Base-by-base conservation (phyloP, 2,797 vertebrate genomes). In the Lindbergichthys nudifrons region DNA sequence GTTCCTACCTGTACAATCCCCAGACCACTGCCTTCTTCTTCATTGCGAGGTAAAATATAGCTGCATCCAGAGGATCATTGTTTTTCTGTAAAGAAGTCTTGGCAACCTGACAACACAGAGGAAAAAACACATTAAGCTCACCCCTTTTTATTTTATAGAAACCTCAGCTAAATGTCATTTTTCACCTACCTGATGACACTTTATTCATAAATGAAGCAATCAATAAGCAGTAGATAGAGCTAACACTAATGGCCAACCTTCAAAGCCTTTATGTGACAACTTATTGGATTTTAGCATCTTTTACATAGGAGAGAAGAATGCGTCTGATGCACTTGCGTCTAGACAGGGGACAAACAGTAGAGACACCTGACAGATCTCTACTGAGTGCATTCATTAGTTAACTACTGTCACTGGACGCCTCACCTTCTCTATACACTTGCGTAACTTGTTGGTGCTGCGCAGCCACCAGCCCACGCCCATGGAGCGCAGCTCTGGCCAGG, bases 401-500 rank as follows among this genome's bases (percentile, higher is more conserved):
- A 19, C 1, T 8, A 2, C 39, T 32, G 8, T 51, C 13, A 75
- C 21, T 13, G 39, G 18, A 3, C 0, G 0, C 53, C 78, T 89
- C 89, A 98, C 98, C 96, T 98, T 99, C 83, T 99, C 98, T 60
- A 99, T 96, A 85, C 97, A 98, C 81, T 88, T 96, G 67, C 98
- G 96, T 16, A 99, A 93, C 68, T 95, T 96, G 81, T 95, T 95
- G 47, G 93, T 96, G 93, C 96, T 99, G 65, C 97, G 94, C 75
- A 99, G 93, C 98, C 98, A 99, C 98, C 98, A 99, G 59, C 97
- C 98, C 41, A 98, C 72, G 21, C 98, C 98, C 97, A 99, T 98
- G 21, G 98, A 97, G 89, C 96, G 95, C 39, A 99, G 94, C 83
- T 99, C 98, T 7, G 97, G 90, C 98, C 98, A 99, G 13, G 95